Base-by-base conservation (phyloP, 2,797 vertebrate genomes). In the Odontamblyopus rebecca region DNA sequence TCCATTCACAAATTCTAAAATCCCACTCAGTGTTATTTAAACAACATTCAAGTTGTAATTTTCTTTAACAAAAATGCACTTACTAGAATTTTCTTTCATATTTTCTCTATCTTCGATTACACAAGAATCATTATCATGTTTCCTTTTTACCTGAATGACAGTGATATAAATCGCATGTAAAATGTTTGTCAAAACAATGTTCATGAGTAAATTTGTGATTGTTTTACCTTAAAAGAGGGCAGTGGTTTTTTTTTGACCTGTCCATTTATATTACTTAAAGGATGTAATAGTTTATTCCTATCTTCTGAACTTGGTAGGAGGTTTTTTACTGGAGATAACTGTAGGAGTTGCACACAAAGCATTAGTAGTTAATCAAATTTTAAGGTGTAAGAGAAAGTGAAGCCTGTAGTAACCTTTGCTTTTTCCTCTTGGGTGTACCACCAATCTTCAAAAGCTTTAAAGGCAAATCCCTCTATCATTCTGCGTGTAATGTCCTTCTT, bases 381-480 rank as follows among this genome's bases (percentile, higher is more conserved):
- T 3, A 26, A 50, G 16, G 41, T 13, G 30, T 29, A 69, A 13
- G 19, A 68, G 27, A 51, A n/a, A 4, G 56, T 35, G 7, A 13
- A 12, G 53, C 2, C 38, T 61, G 44, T 71, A 27, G 79, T n/a
- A 83, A 98, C 98, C 95, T 97, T 98, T 59, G 93, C 92, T 85
- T 94, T 92, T 66, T 92, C 92, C 26, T 97, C 96, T 72, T 95
- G 96, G 87, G 94, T 90, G 83, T 95, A 93, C 97, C 98, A 99
- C 98, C 98, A 99, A 69, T 95, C 94, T 56, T 99, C 97, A 1
- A 98, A 99, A 0, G 93, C 94, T 78, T 94, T 95, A 85, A 98
- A 99, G 0, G 97, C 97, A 5, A 96, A 91, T 44, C 96, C 95
- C 86, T 99, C 98, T 15, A 97, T 94, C 95, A 97, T 97, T 88